Conservation (phyloP, 2,888 invertebrate species). For the Nemapogon koenigi region DNA sequence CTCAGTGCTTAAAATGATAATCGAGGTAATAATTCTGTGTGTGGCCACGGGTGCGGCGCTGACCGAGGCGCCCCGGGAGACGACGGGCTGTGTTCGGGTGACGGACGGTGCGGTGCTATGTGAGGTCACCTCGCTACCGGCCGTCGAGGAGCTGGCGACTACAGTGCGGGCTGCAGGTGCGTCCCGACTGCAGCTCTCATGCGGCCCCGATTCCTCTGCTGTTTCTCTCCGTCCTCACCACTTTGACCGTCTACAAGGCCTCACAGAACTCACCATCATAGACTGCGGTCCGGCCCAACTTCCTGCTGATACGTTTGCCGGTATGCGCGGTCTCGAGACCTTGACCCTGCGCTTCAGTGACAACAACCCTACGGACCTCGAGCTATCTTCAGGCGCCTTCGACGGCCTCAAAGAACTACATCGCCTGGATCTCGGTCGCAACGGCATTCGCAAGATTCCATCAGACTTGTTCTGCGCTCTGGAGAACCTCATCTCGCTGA, state of each 20-base stretch:
- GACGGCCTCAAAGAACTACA: conserved; percentile 80
- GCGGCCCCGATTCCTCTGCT: conserved; percentile 71
- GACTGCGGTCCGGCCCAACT: conserved; percentile 82
- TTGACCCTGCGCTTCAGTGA: conserved; percentile 82
- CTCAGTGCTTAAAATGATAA: conserved; percentile 60
- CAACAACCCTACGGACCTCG: conserved; percentile 77
- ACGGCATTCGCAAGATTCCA: conserved; percentile 81
- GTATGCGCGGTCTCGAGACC: conserved; percentile 78
- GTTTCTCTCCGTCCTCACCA: conserved; percentile 80
- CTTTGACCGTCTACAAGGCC: conserved; percentile 76
- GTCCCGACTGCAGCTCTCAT: conserved; percentile 74
- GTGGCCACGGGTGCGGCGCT: conserved; percentile 61
- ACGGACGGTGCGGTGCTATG: conserved; percentile 60
- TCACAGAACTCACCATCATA: conserved; percentile 77
- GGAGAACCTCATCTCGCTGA: conserved; percentile 80
- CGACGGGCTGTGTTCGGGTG: conserved; percentile 52
- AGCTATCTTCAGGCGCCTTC: conserved; percentile 74
- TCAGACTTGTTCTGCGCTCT: conserved; percentile 81
- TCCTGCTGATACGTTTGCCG: conserved; percentile 80
- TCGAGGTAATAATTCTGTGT: conserved; percentile 59
- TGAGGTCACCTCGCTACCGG: conserved; percentile 73
- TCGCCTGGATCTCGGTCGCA: conserved; percentile 78
- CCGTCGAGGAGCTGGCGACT: conserved; percentile 70
- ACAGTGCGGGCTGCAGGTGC: conserved; percentile 73
- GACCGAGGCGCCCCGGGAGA: conserved; percentile 54